Base-by-base conservation (phyloP, 2,113 vertebrate species). In the Poecilia latipinna region DNA sequence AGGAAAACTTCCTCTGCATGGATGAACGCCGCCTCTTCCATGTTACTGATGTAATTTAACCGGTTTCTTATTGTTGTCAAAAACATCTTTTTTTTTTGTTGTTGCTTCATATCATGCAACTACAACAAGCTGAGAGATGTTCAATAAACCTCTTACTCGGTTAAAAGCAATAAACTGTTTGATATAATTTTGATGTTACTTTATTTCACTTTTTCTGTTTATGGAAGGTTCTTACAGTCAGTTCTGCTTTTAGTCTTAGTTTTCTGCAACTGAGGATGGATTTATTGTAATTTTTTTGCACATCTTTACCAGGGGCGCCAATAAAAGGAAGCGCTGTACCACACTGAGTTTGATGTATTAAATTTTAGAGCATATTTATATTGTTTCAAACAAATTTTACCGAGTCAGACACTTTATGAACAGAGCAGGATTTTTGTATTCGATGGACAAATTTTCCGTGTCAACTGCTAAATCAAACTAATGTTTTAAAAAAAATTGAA, bases 11-110 rank as follows among this genome's bases (percentile, higher is more conserved):
- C 19, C 63, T 33, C 4, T 29, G 68, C 19, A 7, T 15, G 48
- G 61, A 6, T 39, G 35, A 61, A 29, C 61, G 61, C 28, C 80
- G 65, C 74, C 71, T 66, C 37, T 48, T 80, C 39, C 57, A 51
- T 2, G 17, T 79, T 72, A 42, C 69, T 75, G 61, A 26, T 42
- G 39, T 42, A 1, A 42, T 42, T 42, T 42, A 42, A 15, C 19
- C 48, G 24, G 48, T 54, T 42, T 15, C 13, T 17, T 39, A 17
- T 51, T 51, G 8, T 61, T 11, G 60, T 19, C n/a, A 19, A 13
- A 24, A 32, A 4, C 26, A n/a, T 67, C 28, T 28, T 28, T 28
- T 28, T n/a, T 22, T 51, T 51, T 6, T 51, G 24, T 3, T 51
- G 48, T 22, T 24, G 48, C 13, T 51, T 51, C 48, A 19, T 22